Base-by-base conservation (phyloP, 2,888 invertebrate species). In the Drosophila ustulata region DNA sequence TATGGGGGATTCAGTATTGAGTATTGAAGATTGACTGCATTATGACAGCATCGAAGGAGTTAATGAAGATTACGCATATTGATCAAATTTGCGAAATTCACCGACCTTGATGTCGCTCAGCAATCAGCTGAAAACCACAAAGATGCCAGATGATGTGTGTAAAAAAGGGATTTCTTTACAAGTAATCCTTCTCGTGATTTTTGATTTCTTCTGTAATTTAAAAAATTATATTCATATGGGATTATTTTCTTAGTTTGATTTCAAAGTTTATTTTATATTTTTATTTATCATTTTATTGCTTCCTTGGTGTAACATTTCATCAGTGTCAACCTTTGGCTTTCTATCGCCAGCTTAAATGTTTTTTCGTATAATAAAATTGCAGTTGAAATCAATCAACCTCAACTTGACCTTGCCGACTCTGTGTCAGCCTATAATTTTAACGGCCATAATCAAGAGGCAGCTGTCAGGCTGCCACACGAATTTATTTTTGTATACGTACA, bases 351-450 rank as follows among this genome's bases (percentile, higher is more conserved):
- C 51, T 52, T 7, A 45, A 62, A 49, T 61, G 23, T 41, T 13
- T 9, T 18, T 23, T 8, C 9, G 46, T 37, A 34, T 43, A 52
- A 62, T 63, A 61, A 80, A 84, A 85, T 71, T 77, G 74, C 81
- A 86, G 81, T 80, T 72, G 65, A 67, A 78, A 83, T 87, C 87
- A 86, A 82, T 83, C 82, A 87, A 81, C 53, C 80, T 61, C 66
- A 81, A 75, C 72, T 84, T 83, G 84, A 87, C 87, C 87, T 82
- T 83, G 87, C 69, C 67, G 66, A 37, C 56, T 43, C 45, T 34
- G 39, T 28, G 65, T 46, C 53, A 59, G 66, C 57, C 75, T 61
- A 80, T 82, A 82, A 85, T 78, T 78, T 80, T 45, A 70, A 68
- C 30, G 58, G 37, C 57, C 61, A 64, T 59, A 71, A 71, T 75